phyloP scores from a whole-genome alignment of 2,888 invertebrate genomes.

The Scaeva pyrastri region DNA sequence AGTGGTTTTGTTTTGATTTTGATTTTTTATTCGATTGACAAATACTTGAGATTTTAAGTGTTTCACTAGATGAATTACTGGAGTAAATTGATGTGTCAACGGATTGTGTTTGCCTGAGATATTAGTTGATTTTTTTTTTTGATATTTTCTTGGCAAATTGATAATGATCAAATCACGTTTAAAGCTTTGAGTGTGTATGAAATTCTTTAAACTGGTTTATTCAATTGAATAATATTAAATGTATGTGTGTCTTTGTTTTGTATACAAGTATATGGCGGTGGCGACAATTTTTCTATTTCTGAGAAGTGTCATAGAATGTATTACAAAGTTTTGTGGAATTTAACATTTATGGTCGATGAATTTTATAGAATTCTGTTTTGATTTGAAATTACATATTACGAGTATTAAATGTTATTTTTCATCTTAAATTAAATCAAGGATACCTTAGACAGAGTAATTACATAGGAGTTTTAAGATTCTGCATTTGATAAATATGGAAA shows the following conservation, averaged over 20 bases:
- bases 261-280: not conserved
- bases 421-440: not conserved
- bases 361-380: conserved; percentile 13
- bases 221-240: not conserved
- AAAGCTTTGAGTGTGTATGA: not conserved
- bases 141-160: conserved; percentile 61
- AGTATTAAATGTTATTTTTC: not conserved
- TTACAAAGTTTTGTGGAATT: conserved; percentile 23
- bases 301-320: conserved; percentile 36
- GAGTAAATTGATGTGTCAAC: conserved; percentile 66
- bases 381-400: not conserved
- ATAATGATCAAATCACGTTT: conserved; percentile 58
- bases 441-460: not conserved
- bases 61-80: conserved; percentile 51
- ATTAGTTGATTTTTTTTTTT: conserved; percentile 31
- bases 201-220: conserved; percentile 13
- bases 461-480: not conserved
- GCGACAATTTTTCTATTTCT: not conserved
- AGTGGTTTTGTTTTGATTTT: conserved; percentile 55
- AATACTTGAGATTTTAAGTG: conserved; percentile 60
- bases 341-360: conserved; percentile 35
- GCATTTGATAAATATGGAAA: not conserved
- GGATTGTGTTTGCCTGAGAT: conserved; percentile 60
- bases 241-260: no score
- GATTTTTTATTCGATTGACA: conserved; percentile 48